These are phyloP conservation scores for Trichogramma evanescens DNA, from an alignment of 2,888 invertebrate species.

Conservation along the genomic window DNA sequence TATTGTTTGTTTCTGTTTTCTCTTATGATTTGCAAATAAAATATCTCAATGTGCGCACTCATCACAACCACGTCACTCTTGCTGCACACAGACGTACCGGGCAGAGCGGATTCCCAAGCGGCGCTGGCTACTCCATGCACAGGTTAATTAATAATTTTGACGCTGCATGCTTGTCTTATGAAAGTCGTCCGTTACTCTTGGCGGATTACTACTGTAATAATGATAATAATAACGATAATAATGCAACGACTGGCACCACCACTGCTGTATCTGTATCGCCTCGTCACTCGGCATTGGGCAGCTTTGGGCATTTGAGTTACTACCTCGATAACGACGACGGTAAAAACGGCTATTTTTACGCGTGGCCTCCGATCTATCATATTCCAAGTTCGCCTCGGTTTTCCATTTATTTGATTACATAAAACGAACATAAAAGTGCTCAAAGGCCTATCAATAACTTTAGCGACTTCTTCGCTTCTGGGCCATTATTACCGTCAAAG, in stretches of 20 bases:
- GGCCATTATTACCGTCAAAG: no score
- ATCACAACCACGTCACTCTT: not conserved
- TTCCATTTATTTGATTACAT: no score
- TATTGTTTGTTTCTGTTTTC: no score
- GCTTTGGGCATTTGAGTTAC: conserved; percentile 25
- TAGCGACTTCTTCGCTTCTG: no score
- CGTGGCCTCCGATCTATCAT: not conserved
- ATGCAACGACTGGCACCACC: conserved; percentile 23
- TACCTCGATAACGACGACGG: not conserved
- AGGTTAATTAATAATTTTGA: conserved; percentile 49
- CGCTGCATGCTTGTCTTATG: conserved; percentile 38
- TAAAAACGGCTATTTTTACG: not conserved
- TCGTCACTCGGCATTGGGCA: conserved; percentile 29
- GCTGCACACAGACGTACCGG: conserved; percentile 49
- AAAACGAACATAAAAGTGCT: no score
- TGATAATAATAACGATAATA: no score
- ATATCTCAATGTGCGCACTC: no score
- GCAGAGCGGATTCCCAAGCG: conserved; percentile 48
- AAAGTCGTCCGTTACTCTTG: conserved; percentile 26
- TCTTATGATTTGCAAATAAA: no score
- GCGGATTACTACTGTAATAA: not conserved
- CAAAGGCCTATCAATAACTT: no score
- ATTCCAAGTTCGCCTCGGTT: no score
- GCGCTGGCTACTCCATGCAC: conserved; percentile 46
- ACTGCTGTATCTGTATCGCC: conserved; percentile 30